These are phyloP conservation scores for Microctenopoma lineatum DNA, from an alignment of 2,797 vertebrate species.

Conservation along the genomic window DNA sequence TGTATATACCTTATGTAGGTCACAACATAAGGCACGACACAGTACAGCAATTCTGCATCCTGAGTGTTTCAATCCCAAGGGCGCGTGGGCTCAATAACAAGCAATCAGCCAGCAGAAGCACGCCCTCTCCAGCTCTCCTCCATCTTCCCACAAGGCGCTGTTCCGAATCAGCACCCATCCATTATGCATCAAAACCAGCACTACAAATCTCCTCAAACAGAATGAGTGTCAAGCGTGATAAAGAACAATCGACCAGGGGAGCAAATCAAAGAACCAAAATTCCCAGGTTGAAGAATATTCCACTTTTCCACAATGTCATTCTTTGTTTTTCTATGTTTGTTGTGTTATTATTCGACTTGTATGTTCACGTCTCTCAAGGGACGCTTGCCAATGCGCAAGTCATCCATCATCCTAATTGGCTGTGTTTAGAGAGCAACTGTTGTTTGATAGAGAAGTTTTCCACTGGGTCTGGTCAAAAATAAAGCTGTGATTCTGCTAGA, in stretches of 20 bases:
- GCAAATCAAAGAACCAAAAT: conserved; percentile 67
- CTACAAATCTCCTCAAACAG: conserved; percentile 78
- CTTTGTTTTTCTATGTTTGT: conserved; percentile 74
- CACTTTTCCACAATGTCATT: conserved; percentile 67
- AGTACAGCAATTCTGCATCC: conserved; percentile 53
- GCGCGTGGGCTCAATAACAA: conserved; percentile 77
- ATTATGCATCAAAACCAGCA: conserved; percentile 78
- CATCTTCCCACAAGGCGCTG: conserved; percentile 71
- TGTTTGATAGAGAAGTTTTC: conserved; percentile 71
- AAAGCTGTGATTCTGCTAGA: conserved; percentile 58
- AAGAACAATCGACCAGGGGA: conserved; percentile 74
- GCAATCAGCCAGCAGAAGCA: conserved; percentile 71
- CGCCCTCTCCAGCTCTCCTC: conserved; percentile 54
- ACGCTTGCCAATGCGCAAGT: conserved; percentile 61
- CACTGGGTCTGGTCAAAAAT: conserved; percentile 73
- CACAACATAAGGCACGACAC: conserved; percentile 52
- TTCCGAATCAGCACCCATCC: conserved; percentile 72
- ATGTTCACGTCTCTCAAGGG: conserved; percentile 73
- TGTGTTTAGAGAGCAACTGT: conserved; percentile 78
- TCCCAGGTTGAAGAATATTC: conserved; percentile 72
- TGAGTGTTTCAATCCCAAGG: conserved; percentile 65
- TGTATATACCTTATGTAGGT: conserved; percentile 55
- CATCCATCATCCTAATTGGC: conserved; percentile 84
- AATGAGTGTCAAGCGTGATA: conserved; percentile 79
- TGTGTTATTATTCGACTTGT: conserved; percentile 73